Evolutionary conservation across 2,797 vertebrate species (phyloP).

Genomic region (Phataginus tricuspis): DNA sequence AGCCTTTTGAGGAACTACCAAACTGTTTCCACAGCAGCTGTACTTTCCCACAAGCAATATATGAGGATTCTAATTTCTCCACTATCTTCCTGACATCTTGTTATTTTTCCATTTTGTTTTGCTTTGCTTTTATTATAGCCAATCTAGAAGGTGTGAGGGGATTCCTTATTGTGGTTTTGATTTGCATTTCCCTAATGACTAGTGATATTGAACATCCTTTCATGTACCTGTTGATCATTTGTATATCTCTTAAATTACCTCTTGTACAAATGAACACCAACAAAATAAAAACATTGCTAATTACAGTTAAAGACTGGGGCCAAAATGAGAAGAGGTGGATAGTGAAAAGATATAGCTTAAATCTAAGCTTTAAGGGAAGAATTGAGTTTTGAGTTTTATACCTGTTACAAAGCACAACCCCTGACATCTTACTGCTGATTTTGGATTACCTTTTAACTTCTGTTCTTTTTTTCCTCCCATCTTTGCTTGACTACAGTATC

Average conservation of each 20-base stretch:
- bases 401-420: background rate
- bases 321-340: conserved; percentile 6
- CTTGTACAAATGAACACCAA: background rate
- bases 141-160: background rate
- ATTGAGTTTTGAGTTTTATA: conserved; percentile 14
- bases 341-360: conserved; percentile 1
- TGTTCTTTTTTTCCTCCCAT: conserved; percentile 43
- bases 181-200: background rate
- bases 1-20: background rate
- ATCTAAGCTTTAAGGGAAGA: background rate
- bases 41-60: background rate
- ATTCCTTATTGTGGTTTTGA: background rate
- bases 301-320: conserved; percentile 4
- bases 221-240: background rate
- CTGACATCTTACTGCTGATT: conserved; percentile 15
- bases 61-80: background rate
- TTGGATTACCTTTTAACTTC: conserved; percentile 57
- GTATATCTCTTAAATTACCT: background rate
- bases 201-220: background rate
- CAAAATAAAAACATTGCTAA: conserved; percentile 30
- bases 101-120: background rate
- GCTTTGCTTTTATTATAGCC: background rate
- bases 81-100: background rate
- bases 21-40: background rate
- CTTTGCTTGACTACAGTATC: conserved; percentile 90